Percentiles rank a stretch among this genome's conserved stretches.
These are phyloP conservation scores for Gobio occitaniae DNA, from an alignment of 2,797 vertebrate species.

Conservation along the genomic window DNA sequence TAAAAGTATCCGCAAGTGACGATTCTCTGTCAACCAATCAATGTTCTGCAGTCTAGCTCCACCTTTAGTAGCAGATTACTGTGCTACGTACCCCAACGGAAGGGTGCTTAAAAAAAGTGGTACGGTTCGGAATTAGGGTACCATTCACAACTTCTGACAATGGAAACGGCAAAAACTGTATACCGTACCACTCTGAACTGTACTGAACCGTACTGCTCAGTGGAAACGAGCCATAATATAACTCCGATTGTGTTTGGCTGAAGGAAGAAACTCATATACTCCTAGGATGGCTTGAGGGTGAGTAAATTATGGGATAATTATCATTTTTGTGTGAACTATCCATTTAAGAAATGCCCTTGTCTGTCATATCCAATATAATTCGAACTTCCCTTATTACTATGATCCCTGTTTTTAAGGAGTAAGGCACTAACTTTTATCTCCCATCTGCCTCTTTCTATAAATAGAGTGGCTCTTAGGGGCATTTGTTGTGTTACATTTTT, in stretches of 20 bases:
- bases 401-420: not conserved
- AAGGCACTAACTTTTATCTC: not conserved
- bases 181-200: too few relatives aligned
- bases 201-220: too few relatives aligned
- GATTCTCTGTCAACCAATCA: too few relatives aligned
- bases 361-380: not conserved
- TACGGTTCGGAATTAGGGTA: too few relatives aligned
- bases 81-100: too few relatives aligned
- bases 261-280: not conserved
- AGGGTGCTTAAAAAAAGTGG: too few relatives aligned
- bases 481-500: slow-evolving; percentile 48
- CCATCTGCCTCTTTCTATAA: slow-evolving; percentile 26
- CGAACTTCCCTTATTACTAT: not conserved
- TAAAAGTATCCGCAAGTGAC: too few relatives aligned
- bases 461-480: not conserved
- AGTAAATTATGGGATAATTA: not conserved
- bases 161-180: too few relatives aligned
- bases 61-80: too few relatives aligned
- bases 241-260: not conserved
- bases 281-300: not conserved
- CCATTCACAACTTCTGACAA: too few relatives aligned
- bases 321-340: not conserved
- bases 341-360: not conserved
- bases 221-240: too few relatives aligned
- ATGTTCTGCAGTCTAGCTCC: too few relatives aligned